Evolutionary conservation across 2,888 invertebrate genomes (phyloP).

Genomic region (Drosophila nr. perissopoda): DNA sequence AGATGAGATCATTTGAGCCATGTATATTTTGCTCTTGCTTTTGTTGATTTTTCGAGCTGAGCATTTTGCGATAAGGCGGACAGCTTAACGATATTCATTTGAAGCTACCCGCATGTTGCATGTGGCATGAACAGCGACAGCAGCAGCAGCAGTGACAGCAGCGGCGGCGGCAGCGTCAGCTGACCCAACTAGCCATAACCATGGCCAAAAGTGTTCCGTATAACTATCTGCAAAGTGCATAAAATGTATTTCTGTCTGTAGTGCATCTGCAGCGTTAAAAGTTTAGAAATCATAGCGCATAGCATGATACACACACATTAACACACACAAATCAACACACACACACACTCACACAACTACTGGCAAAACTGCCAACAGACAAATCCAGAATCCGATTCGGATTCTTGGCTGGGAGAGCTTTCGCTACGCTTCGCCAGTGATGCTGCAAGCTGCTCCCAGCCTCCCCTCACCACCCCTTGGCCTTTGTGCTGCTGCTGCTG

Average conservation of each 20-base stretch:
- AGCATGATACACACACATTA: slow-evolving; percentile 30
- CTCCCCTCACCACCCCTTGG: not conserved
- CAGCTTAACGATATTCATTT: slow-evolving; percentile 50
- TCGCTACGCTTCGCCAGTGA: slow-evolving; percentile 56
- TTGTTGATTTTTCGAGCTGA: slow-evolving; percentile 5
- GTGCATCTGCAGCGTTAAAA: slow-evolving; percentile 44
- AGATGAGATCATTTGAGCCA: not conserved
- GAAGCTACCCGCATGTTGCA: slow-evolving; percentile 30
- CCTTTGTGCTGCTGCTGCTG: not conserved
- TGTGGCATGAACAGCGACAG: slow-evolving; percentile 20
- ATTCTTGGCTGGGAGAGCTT: slow-evolving; percentile 52
- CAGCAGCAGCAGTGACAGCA: not conserved
- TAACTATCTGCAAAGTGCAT: slow-evolving; percentile 50
- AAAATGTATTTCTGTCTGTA: slow-evolving; percentile 39
- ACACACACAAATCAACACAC: not conserved
- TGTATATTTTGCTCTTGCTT: not conserved
- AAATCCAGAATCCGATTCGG: slow-evolving; percentile 63
- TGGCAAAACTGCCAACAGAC: slow-evolving; percentile 43
- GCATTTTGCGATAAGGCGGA: slow-evolving; percentile 23
- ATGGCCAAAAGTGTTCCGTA: slow-evolving; percentile 33
- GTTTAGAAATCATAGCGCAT: slow-evolving; percentile 49
- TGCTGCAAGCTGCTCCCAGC: slow-evolving; percentile 31
- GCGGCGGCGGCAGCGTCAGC: not conserved
- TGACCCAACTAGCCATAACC: slow-evolving; percentile 49
- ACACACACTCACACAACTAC: not conserved